Percentiles rank a stretch among this genome's conserved stretches.
These are phyloP conservation scores for Capitulum mitella DNA, from an alignment of 2,888 invertebrate species.

Conservation along the genomic window DNA sequence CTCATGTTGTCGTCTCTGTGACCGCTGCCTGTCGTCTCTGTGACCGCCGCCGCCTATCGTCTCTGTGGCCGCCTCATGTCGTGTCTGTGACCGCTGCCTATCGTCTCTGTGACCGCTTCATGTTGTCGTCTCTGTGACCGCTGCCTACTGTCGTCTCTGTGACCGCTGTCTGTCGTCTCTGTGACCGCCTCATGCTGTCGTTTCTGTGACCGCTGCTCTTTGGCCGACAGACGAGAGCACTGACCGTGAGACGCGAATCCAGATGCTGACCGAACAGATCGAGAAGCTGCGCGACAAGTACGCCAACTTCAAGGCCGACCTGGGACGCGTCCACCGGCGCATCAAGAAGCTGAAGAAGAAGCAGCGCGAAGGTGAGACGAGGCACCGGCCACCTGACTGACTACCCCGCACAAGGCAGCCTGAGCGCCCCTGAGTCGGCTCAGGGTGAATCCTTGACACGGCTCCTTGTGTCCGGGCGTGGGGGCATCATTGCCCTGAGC, in stretches of 20 bases:
- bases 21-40: too few species aligned
- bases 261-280: slow-evolving; percentile 1
- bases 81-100: slow-evolving; percentile 58
- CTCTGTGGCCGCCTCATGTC: slow-evolving; percentile 51
- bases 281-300: slow-evolving; percentile 12
- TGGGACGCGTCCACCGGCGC: slow-evolving; percentile 14
- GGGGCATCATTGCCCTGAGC: too few species aligned
- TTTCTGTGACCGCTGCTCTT: background rate
- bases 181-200: background rate
- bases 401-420: too few species aligned
- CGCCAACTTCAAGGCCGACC: background rate
- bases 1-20: too few species aligned
- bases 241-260: background rate
- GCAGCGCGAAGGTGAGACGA: background rate
- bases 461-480: too few species aligned
- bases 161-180: background rate
- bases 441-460: too few species aligned
- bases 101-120: too few species aligned
- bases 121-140: too few species aligned
- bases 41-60: too few species aligned
- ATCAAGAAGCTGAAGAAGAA: slow-evolving; percentile 23
- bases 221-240: background rate
- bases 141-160: too few species aligned
- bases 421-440: too few species aligned
- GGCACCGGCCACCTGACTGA: too few species aligned